phyloP scores from a whole-genome alignment of 1,140 invertebrate genomes.

The Hylaeus anthracinus region DNA sequence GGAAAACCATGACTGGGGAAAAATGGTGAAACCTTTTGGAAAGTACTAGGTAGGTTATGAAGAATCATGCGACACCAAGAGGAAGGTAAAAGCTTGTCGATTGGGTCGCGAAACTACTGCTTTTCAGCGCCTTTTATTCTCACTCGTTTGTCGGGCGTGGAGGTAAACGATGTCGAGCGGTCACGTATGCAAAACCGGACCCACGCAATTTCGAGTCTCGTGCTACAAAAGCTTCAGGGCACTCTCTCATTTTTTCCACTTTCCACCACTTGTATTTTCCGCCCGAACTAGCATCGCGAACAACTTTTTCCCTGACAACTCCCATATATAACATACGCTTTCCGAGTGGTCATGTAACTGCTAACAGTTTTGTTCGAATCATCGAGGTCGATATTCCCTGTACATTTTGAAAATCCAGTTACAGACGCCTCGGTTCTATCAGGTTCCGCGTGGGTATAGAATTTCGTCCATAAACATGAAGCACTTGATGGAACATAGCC shows the following conservation, averaged over 20 bases:
- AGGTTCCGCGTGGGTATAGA: no score
- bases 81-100: background rate
- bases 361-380: background rate
- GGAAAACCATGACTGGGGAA: no score
- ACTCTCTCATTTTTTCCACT: conserved; percentile 25
- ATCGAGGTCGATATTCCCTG: background rate
- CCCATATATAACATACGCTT: background rate
- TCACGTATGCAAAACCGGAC: conserved; percentile 47
- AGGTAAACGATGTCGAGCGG: conserved; percentile 39
- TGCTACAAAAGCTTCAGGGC: background rate
- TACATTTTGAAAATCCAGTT: background rate
- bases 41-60: background rate
- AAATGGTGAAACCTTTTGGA: background rate
- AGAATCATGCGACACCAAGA: no score
- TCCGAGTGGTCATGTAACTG: background rate
- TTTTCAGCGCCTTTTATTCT: background rate
- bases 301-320: background rate
- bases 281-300: background rate
- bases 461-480: no score
- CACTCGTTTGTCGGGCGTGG: conserved; percentile 23
- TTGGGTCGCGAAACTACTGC: background rate
- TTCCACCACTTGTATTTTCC: conserved; percentile 17
- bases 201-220: conserved; percentile 51
- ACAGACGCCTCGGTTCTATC: background rate
- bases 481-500: no score